Evolutionary conservation across 1,140 invertebrate species (phyloP).

Genomic region (Eueides isabella): DNA sequence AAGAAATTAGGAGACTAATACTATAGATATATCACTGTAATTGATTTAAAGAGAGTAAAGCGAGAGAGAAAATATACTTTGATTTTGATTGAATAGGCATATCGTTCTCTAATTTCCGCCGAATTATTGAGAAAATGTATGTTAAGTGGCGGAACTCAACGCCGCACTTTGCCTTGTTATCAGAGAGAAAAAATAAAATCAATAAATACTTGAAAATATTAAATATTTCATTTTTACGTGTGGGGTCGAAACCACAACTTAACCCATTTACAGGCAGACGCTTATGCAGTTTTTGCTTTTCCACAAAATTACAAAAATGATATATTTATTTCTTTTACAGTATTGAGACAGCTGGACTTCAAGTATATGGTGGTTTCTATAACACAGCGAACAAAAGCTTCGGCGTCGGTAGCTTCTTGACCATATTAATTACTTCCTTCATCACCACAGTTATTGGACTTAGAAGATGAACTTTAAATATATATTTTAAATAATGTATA

Average conservation of each 20-base stretch:
- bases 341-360: constrained; percentile 91
- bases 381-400: constrained; percentile 75
- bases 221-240: not conserved
- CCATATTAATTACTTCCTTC: constrained; percentile 62
- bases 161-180: not conserved
- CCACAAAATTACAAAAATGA: not conserved
- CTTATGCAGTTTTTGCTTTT: no score
- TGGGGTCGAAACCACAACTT: not conserved
- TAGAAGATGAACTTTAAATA: not conserved
- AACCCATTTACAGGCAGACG: not conserved
- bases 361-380: constrained; percentile 92
- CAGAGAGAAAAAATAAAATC: not conserved
- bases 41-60: no score
- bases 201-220: not conserved
- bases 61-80: no score
- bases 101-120: not conserved
- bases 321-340: constrained; percentile 72
- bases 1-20: no score
- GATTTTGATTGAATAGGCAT: no score
- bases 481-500: not conserved
- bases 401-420: constrained; percentile 61
- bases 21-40: no score
- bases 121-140: not conserved
- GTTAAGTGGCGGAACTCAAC: not conserved
- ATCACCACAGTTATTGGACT: not conserved